Conservation (phyloP, 2,888 invertebrate species). For the Archips crataeganus region DNA sequence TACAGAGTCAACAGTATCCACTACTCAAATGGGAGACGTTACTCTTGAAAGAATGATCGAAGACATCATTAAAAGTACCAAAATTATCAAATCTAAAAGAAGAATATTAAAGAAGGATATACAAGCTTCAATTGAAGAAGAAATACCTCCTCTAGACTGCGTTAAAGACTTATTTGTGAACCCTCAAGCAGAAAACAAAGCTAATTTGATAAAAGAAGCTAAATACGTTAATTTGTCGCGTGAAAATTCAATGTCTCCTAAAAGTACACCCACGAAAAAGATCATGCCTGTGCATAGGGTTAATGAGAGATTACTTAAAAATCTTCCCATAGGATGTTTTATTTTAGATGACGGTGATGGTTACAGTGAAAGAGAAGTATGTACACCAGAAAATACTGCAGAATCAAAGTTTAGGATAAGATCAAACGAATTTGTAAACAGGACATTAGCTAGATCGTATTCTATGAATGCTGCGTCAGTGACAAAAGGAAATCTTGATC, state of each 20-base stretch:
- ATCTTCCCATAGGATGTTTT: conserved; percentile 79
- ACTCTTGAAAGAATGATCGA: conserved; percentile 87
- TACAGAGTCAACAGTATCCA: conserved; percentile 78
- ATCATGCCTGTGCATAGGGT: conserved; percentile 66
- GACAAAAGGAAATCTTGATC: conserved; percentile 59
- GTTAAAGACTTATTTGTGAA: conserved; percentile 77
- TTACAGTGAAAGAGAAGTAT: conserved; percentile 82
- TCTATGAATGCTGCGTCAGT: conserved; percentile 68
- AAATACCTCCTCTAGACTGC: conserved; percentile 63
- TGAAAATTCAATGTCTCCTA: conserved; percentile 79
- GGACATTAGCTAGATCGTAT: conserved; percentile 68
- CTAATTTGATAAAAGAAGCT: conserved; percentile 77
- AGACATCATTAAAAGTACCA: conserved; percentile 86
- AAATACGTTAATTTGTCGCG: conserved; percentile 75
- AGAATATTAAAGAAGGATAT: conserved; percentile 65
- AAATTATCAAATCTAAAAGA: conserved; percentile 77
- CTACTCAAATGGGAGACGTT: conserved; percentile 82
- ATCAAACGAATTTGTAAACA: conserved; percentile 54
- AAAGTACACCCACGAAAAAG: conserved; percentile 70
- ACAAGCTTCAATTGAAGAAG: conserved; percentile 55
- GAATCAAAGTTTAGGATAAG: conserved; percentile 52
- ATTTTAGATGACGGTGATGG: conserved; percentile 79
- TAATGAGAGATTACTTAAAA: conserved; percentile 73
- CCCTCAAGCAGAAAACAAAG: conserved; percentile 73
- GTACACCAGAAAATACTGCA: conserved; percentile 70